phyloP scores from a whole-genome alignment of 1,140 invertebrate species.

The Thalassaphorura encarpata region DNA sequence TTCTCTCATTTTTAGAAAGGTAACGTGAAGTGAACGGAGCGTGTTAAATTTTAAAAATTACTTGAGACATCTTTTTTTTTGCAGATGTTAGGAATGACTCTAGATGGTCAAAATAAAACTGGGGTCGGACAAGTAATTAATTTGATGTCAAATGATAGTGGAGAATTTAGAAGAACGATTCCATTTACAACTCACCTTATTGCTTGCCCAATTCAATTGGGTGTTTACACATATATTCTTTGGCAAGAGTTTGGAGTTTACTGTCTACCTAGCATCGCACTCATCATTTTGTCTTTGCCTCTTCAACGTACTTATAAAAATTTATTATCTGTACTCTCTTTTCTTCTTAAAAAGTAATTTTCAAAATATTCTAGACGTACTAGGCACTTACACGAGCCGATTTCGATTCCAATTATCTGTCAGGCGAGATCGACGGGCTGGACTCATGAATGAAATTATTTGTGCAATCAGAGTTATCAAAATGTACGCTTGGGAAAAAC shows the following conservation, averaged over 20 bases:
- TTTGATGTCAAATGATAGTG: slow-evolving; percentile 42
- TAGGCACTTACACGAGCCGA: slow-evolving; percentile 58
- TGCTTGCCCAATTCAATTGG: slow-evolving; percentile 40
- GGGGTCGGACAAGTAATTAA: slow-evolving; percentile 45
- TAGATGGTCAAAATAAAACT: slow-evolving; percentile 40
- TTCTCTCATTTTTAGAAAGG: slow-evolving; percentile 72
- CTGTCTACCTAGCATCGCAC: slow-evolving; percentile 39
- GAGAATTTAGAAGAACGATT: slow-evolving; percentile 45
- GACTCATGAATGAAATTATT: slow-evolving; percentile 84
- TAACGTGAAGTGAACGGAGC: slow-evolving; percentile 33
- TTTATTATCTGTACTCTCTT: too few species aligned
- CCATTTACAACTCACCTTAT: slow-evolving; percentile 41
- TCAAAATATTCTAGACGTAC: slow-evolving; percentile 47
- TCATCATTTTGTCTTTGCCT: slow-evolving; percentile 42
- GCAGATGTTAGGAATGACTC: slow-evolving; percentile 22
- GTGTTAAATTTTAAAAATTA: background rate
- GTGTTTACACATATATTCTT: slow-evolving; percentile 41
- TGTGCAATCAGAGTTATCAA: slow-evolving; percentile 65
- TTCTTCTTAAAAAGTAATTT: too few species aligned
- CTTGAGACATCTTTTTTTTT: too few species aligned
- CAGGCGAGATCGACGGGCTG: slow-evolving; percentile 70
- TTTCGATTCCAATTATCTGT: slow-evolving; percentile 54
- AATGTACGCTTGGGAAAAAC: slow-evolving; percentile 68
- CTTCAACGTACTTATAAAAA: too few species aligned
- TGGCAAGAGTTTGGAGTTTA: slow-evolving; percentile 37